A percentile compares a stretch with the other conserved stretches of the same genome.
Conservation (phyloP, 2,113 vertebrate species). For the Stigmatopora argus region DNA sequence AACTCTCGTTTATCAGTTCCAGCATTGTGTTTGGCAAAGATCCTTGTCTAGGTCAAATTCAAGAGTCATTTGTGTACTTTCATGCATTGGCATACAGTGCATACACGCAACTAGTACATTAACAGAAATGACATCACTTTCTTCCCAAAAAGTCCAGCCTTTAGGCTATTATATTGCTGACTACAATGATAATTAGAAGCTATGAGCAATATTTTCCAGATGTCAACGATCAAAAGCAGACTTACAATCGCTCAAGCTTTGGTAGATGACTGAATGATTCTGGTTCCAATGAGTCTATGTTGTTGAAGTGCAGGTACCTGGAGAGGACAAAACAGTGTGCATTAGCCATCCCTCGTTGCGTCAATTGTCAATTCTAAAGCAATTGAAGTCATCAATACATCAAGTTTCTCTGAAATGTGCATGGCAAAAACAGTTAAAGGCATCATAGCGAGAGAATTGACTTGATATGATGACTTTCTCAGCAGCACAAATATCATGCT, state of each 20-base stretch:
- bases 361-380: not conserved
- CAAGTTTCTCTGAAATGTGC: conserved; percentile 10
- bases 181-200: not conserved
- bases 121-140: no score
- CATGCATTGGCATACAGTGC: not conserved
- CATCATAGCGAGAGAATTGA: conserved; percentile 13
- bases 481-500: conserved; percentile 26
- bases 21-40: conserved; percentile 1
- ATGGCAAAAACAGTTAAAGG: not conserved
- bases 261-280: conserved; percentile 91
- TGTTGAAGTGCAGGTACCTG: conserved; percentile 99
- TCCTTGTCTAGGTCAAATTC: not conserved
- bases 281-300: conserved; percentile 91
- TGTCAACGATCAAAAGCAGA: conserved; percentile 29
- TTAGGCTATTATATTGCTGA: not conserved
- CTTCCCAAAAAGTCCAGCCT: not conserved
- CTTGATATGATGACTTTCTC: conserved; percentile 9
- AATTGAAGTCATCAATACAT: not conserved
- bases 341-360: conserved; percentile 9
- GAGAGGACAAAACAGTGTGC: conserved; percentile 35
- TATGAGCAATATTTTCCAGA: not conserved
- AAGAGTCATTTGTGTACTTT: not conserved
- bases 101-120: not conserved
- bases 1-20: not conserved
- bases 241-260: conserved; percentile 96